Base-by-base conservation (phyloP, 2,797 vertebrate species). In the Poliocrania exsul region DNA sequence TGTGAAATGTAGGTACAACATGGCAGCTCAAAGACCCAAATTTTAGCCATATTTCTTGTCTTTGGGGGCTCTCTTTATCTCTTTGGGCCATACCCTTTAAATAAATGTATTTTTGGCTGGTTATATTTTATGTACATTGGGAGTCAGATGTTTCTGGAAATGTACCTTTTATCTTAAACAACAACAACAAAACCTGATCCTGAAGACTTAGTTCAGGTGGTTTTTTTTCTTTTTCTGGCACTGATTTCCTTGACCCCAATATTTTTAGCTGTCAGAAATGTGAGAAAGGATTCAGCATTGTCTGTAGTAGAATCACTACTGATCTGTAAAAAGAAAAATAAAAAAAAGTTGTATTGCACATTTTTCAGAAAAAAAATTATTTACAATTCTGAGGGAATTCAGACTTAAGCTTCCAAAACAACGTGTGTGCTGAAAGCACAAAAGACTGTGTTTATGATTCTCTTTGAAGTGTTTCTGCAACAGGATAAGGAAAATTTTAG, bases 401-500 rank as follows among this genome's bases (percentile, higher is more conserved):
- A 96, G 92, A 94, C 96, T 96, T 97, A 97, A 97, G 96, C 97
- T 96, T 98, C 93, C 95, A 97, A 98, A 98, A 98, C 98, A 97
- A 97, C 97, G 93, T 95, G 96, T 98, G 98, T 98, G 97, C 98
- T 79, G 93, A 97, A 98, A 98, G 97, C 98, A 98, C 97, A 98
- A 95, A 98, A 98, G 98, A 94, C 96, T 97, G 97, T 99, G 98
- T 99, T 99, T 99, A 98, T 98, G 97, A 99, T 99, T 99, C 99
- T 98, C 98, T 99, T 99, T 99, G 99, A 99, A 99, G 99, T 99
- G 96, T 97, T 98, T 98, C 98, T 99, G 98, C 98, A 98, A 99
- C 98, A 99, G 99, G 99, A 99, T 99, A 99, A 99, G 98, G 98
- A 99, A 99, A 99, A 99, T 99, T 99, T 99, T 98, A 98, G 98